Conservation (phyloP, 2,888 invertebrate species). For the Anoplius nigerrimus region DNA sequence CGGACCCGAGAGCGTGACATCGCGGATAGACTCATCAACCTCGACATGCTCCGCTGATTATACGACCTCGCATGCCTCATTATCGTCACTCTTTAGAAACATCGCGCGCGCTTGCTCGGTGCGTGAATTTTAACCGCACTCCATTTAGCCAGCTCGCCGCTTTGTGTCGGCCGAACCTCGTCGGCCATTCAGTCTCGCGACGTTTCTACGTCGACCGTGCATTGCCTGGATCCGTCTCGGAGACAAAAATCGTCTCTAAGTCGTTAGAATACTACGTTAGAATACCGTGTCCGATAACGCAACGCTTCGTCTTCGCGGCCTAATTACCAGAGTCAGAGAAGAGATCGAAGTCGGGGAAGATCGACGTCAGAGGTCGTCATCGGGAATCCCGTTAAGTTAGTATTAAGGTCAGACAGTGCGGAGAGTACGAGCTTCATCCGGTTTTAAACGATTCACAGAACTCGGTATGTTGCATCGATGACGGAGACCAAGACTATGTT, state of each 20-base stretch:
- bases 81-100: slow-evolving; percentile 46
- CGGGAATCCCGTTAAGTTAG: slow-evolving; percentile 50
- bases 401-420: slow-evolving; percentile 45
- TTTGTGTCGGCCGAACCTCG: no score
- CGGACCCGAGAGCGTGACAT: slow-evolving; percentile 30
- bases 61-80: slow-evolving; percentile 45
- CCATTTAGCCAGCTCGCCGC: no score
- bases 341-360: slow-evolving; percentile 45
- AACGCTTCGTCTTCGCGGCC: slow-evolving; percentile 31
- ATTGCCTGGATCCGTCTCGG: no score
- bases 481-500: neutral
- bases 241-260: no score
- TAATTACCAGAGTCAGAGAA: slow-evolving; percentile 47
- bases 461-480: slow-evolving; percentile 9
- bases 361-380: slow-evolving; percentile 34
- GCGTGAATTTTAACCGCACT: no score
- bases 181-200: slow-evolving; percentile 27
- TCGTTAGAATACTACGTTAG: no score
- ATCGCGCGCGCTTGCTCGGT: slow-evolving; percentile 10
- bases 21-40: slow-evolving; percentile 53
- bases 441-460: slow-evolving; percentile 29
- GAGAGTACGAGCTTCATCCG: slow-evolving; percentile 20
- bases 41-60: slow-evolving; percentile 50
- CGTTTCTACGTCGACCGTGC: no score
- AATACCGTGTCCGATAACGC: no score